Evolutionary conservation across 2,888 invertebrate species (phyloP), one percentile per base, ranked within the genome.

Genomic region (Colletes collaris): DNA sequence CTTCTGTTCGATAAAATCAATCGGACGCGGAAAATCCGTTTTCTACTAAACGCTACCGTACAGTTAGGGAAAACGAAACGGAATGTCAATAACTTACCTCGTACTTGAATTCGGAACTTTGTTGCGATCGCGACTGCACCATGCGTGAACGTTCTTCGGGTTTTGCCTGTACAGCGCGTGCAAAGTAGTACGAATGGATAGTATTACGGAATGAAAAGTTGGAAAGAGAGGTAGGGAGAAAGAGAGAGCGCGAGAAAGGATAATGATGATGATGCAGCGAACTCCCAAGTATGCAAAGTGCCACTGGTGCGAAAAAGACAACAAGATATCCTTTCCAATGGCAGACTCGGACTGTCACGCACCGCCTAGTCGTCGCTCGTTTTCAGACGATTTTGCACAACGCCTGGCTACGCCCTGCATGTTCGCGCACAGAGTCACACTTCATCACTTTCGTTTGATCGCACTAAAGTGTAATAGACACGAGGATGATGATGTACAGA

Each of bases 261-360:
- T 35, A 69, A 69, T 60, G 69, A 70, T 64, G 65, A 78, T 71
- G 76, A 79, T 71, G 73, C 76, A 78, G 80, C 76, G 76, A 81
- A 80, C 64, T 6, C 62, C 70, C 65, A 66, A 73, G 64, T 80
- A 75, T 68, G 75, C 71, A 69, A 83, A 81, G 72, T 70, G 70
- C 77, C 77, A 70, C 55, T 76, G 67, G 76, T 70, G 82, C 58
- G 75, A 83, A 64, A 65, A 79, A 81, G 81, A 84, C 68, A 73
- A 72, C 75, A 64, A 81, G 79, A 79, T 79, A 84, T 86, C 85
- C 79, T 86, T 87, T 83, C 83, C 82, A 89, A 89, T 87, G 87
- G 89, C 85, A 85, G 87, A 71, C 76, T 66, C 73, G 50, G 81
- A 65, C 86, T 87, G 86, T 84, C 83, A 85, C 80, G 78, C 84